Evolutionary conservation across 23 tunicate genomes (phyloP), one percentile per base, ranked within the genome.

Genomic region (Ascidia mentula): DNA sequence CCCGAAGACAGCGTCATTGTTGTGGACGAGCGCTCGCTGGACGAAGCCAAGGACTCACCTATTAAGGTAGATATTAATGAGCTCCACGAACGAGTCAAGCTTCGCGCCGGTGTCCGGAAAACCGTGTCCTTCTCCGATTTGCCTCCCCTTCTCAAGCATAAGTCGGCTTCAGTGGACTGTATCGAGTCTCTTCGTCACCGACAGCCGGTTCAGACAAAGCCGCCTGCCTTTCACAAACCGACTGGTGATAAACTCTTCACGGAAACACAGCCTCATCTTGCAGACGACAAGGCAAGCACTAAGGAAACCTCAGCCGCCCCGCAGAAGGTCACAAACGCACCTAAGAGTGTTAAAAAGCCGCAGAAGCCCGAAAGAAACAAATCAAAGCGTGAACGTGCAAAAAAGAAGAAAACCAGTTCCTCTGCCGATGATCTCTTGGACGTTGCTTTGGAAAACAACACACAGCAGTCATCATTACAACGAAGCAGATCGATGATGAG

Each of bases 401-500:
- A 72, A 45, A 13, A 15, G 31, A 26, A 46, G 6, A 42, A n/a
- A 15, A 31, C 4, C 17, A 7, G 65, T 24, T 5, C 32, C 18
- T 32, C 38, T 31, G 71, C 35, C n/a, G 38, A 31, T 45, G 31
- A 32, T 6, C 28, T 18, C 18, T 18, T 59, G 6, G 82, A 60
- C 4, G 31, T 33, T 1, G 36, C 28, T 3, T 1, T 53, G 13
- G 65, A 53, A 53, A 20, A 26, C 28, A 53, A 53, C 12, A 3
- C 65, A 53, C 65, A 77, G 45, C 36, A 37, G 24, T 45, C 79
- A 8, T 38, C 37, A 34, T 45, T 83, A 22, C 76, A 38, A 60
- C 59, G 89, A 32, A 78, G 84, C 34, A 45, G 59, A 36, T 86
- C 90, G 0, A 26, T 86, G 74, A 4, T 73, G 6, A 32, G 38